phyloP scores from a whole-genome alignment of 2,113 vertebrate genomes.

The Leucosticte australis region DNA sequence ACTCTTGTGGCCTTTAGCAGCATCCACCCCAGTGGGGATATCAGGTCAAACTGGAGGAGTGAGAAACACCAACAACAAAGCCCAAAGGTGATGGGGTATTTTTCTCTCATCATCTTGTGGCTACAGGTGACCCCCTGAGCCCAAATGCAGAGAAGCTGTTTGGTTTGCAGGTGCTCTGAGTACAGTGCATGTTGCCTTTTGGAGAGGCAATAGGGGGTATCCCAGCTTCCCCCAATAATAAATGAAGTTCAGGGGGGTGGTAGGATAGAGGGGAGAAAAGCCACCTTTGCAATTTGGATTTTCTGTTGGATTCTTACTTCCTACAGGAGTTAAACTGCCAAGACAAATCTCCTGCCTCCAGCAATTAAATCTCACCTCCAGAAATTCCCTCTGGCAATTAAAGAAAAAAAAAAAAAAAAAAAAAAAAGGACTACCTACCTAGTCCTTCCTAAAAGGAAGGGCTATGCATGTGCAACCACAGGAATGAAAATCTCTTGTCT shows the following conservation, averaged over 20 bases:
- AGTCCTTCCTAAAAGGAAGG: not conserved
- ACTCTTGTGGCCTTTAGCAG: not conserved
- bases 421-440: not conserved
- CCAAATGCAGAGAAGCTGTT: not conserved
- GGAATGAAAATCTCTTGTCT: not conserved
- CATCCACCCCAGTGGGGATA: not conserved
- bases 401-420: not conserved
- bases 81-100: not conserved
- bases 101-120: not conserved
- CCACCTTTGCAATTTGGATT: not conserved
- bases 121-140: no score
- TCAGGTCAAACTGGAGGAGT: not conserved
- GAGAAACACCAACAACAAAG: not conserved
- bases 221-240: not conserved
- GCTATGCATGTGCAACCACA: not conserved
- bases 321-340: not conserved
- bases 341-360: not conserved
- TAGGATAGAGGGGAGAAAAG: not conserved
- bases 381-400: not conserved
- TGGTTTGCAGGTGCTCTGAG: accelerated
- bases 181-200: not conserved
- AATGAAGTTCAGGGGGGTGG: not conserved
- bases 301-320: not conserved
- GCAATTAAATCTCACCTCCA: not conserved
- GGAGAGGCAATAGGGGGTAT: not conserved